phyloP scores from a whole-genome alignment of 2,113 vertebrate genomes.

The Rana temporaria region DNA sequence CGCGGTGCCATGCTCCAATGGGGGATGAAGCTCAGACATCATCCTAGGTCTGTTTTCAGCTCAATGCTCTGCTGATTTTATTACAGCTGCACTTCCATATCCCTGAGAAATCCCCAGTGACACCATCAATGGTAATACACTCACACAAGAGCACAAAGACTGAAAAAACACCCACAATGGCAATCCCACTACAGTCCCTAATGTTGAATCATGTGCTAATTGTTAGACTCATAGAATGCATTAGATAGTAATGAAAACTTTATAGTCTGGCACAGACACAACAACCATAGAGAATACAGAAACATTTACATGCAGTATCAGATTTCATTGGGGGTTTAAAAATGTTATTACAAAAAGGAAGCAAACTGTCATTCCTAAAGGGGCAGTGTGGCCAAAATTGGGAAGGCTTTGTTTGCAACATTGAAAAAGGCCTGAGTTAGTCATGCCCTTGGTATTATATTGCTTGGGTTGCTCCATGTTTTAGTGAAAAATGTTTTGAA shows the following conservation, averaged over 20 bases:
- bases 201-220: slow-evolving; percentile 1
- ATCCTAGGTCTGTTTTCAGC: not conserved
- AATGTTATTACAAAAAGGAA: no score
- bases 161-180: slow-evolving; percentile 28
- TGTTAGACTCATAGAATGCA: slow-evolving; percentile 23
- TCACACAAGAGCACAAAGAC: not conserved
- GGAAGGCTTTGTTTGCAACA: no score
- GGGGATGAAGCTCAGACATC: slow-evolving; percentile 21
- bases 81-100: slow-evolving; percentile 43
- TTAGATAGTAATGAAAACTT: slow-evolving; percentile 16
- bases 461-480: no score
- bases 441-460: no score
- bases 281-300: no score
- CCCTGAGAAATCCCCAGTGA: slow-evolving; percentile 21
- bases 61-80: slow-evolving; percentile 40
- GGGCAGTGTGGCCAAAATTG: no score
- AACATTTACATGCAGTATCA: no score
- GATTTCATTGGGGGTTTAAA: no score
- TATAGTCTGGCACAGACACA: not conserved
- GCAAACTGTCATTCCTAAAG: no score
- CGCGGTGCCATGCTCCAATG: slow-evolving; percentile 1
- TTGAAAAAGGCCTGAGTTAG: no score
- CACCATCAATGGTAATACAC: slow-evolving; percentile 25
- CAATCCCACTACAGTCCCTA: slow-evolving; percentile 1
- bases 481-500: no score